These are phyloP conservation scores for Hyaena hyaena DNA, from an alignment of 2,113 vertebrate genomes.

Conservation along the genomic window DNA sequence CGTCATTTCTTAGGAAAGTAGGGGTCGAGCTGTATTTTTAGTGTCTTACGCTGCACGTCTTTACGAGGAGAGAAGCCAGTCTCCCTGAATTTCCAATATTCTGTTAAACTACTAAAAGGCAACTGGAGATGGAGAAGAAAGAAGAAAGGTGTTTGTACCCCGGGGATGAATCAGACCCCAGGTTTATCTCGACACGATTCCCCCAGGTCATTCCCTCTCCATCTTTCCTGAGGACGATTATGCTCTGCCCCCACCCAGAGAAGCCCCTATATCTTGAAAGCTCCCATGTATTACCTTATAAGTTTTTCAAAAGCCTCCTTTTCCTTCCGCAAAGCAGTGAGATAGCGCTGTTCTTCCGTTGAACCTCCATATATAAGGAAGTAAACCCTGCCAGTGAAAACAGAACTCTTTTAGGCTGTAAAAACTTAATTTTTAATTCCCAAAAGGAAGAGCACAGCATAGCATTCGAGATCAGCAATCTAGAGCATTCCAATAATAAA, in stretches of 20 bases:
- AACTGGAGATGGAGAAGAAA: background rate
- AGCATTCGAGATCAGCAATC: conserved; percentile 10
- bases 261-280: background rate
- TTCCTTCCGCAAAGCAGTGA: conserved; percentile 95
- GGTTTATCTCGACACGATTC: accelerated
- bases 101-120: background rate
- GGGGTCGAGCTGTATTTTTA: background rate
- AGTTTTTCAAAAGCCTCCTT: conserved; percentile 98
- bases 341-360: conserved; percentile 96
- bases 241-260: background rate
- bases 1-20: background rate
- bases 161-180: too few relatives aligned
- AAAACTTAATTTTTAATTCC: background rate
- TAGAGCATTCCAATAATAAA: background rate
- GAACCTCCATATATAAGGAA: conserved; percentile 98
- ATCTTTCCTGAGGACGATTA: background rate
- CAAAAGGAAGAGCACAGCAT: background rate
- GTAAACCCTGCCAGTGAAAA: conserved; percentile 91
- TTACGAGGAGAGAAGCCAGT: background rate
- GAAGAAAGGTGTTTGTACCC: accelerated
- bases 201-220: background rate
- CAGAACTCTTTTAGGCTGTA: conserved; percentile 17
- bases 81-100: background rate
- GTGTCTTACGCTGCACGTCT: background rate
- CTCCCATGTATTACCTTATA: conserved; percentile 90